Evolutionary conservation across 2,888 invertebrate species (phyloP).

Genomic region (Drosophila borborema): DNA sequence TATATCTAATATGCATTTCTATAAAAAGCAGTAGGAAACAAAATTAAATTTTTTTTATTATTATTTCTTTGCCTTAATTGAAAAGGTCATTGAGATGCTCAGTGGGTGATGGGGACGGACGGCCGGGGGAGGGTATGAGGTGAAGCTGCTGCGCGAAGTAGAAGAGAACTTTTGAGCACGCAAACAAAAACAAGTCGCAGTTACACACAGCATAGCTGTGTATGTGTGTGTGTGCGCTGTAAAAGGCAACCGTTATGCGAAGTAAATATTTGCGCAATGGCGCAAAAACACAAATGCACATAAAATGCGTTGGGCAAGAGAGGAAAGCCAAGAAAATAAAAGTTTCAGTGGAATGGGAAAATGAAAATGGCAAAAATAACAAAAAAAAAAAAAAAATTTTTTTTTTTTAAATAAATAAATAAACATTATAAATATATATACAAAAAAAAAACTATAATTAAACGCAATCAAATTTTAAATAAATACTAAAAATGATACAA

Average conservation of each 20-base stretch:
- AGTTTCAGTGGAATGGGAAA: slow-evolving; percentile 24
- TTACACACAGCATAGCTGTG: neutral
- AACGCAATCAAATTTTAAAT: slow-evolving; percentile 69
- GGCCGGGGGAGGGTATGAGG: neutral
- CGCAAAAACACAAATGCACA: slow-evolving; percentile 49
- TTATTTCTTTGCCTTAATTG: slow-evolving; percentile 47
- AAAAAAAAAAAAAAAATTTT: slow-evolving; percentile 40
- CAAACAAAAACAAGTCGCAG: slow-evolving; percentile 39
- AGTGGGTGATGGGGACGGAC: neutral
- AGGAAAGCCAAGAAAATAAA: slow-evolving; percentile 47
- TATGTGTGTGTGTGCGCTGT: slow-evolving; percentile 22
- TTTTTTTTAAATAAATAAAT: no score
- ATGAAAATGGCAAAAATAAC: slow-evolving; percentile 19
- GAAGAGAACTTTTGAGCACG: slow-evolving; percentile 1
- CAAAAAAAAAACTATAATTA: slow-evolving; percentile 66
- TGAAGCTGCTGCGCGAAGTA: slow-evolving; percentile 7
- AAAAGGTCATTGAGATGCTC: slow-evolving; percentile 51
- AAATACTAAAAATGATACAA: slow-evolving; percentile 44
- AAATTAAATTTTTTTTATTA: slow-evolving; percentile 1
- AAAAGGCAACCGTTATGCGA: slow-evolving; percentile 58
- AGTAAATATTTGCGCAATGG: slow-evolving; percentile 69
- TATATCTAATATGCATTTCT: slow-evolving; percentile 31
- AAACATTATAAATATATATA: slow-evolving; percentile 15
- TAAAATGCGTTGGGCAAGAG: slow-evolving; percentile 36
- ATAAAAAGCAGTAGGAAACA: slow-evolving; percentile 13